Percentiles rank a stretch among this genome's conserved stretches.
These are phyloP conservation scores for Amiota mariae DNA, from an alignment of 2,888 invertebrate species.

Conservation along the genomic window DNA sequence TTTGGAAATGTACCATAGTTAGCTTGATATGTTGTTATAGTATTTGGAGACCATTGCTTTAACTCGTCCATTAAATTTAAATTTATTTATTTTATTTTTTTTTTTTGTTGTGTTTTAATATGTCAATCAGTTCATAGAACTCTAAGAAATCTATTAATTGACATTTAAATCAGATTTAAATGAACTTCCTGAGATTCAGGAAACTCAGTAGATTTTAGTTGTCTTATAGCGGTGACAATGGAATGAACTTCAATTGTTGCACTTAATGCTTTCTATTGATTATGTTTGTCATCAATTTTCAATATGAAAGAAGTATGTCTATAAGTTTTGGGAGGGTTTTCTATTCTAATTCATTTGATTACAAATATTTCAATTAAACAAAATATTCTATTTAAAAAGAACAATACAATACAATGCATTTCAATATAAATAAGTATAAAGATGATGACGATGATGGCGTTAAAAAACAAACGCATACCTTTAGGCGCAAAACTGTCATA, in stretches of 20 bases:
- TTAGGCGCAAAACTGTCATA: constrained; percentile 52
- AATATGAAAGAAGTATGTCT: neutral
- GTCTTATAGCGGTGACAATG: no score
- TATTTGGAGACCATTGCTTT: neutral
- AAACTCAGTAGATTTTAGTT: no score
- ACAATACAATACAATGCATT: neutral
- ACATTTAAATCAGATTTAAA: no score
- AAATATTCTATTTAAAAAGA: constrained; percentile 6
- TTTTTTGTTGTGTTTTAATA: no score
- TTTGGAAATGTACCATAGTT: no score
- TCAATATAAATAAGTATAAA: neutral
- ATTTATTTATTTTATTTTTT: neutral
- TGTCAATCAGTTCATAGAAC: no score
- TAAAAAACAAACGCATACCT: constrained; percentile 45
- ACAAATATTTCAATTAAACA: neutral
- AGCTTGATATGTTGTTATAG: no score
- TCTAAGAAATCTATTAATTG: no score
- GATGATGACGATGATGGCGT: constrained; percentile 36
- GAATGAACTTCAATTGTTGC: no score
- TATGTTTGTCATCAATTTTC: no score
- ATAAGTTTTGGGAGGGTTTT: neutral
- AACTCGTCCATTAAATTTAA: neutral
- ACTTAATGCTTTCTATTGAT: no score
- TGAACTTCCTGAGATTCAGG: no score
- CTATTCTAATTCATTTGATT: constrained; percentile 1